Conservation (phyloP, 2,113 vertebrate species). For the Chaetodon trifascialis region DNA sequence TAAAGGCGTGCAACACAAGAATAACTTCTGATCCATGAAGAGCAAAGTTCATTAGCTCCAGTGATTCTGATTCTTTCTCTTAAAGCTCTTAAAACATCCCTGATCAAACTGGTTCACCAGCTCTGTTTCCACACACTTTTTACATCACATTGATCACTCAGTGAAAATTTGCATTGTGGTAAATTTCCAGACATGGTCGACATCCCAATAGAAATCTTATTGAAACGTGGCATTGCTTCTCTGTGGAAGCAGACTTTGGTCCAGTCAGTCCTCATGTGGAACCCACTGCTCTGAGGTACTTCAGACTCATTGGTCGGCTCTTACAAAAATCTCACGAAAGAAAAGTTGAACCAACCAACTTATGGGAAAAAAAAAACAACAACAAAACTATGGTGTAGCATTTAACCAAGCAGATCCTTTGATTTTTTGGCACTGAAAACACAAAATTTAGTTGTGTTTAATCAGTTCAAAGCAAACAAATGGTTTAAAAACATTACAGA, state of each 20-base stretch:
- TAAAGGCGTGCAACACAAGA: not conserved
- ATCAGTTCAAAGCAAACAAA: slow-evolving; percentile 19
- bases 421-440: not conserved
- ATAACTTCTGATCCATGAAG: not conserved
- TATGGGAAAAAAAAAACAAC: no score
- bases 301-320: not conserved
- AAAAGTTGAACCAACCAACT: not conserved
- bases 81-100: not conserved
- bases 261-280: not conserved
- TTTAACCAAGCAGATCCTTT: no score
- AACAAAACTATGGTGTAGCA: not conserved
- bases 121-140: not conserved
- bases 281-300: not conserved
- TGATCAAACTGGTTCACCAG: not conserved
- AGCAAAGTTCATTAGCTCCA: not conserved
- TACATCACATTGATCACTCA: not conserved
- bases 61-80: not conserved
- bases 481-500: not conserved
- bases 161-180: not conserved
- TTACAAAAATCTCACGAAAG: not conserved
- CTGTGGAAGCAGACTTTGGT: not conserved
- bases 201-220: not conserved
- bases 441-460: not conserved
- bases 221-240: not conserved
- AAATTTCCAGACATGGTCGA: not conserved